Evolutionary conservation across 2,113 vertebrate species (phyloP).

Genomic region (Callipepla squamata): DNA sequence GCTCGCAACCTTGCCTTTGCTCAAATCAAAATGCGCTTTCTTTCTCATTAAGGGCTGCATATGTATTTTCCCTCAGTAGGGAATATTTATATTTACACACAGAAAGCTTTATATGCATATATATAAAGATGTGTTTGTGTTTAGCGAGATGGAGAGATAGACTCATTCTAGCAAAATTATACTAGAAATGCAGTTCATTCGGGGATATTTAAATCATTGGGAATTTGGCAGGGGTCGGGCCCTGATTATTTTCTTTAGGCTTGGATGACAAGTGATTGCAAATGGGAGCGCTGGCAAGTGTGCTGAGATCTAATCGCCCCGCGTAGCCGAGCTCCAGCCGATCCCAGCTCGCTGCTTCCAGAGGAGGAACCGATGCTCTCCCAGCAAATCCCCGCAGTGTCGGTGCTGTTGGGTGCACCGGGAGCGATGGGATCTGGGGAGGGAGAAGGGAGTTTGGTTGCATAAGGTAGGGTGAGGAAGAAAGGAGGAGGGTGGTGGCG

Average conservation of each 20-base stretch:
- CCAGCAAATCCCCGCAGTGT: background rate
- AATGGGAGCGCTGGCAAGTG: constrained; percentile 58
- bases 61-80: constrained; percentile 5
- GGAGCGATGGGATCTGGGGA: background rate
- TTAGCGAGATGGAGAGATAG: constrained; percentile 52
- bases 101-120: background rate
- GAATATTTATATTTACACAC: constrained; percentile 57
- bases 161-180: constrained; percentile 40
- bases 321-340: background rate
- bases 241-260: constrained; percentile 44
- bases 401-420: too few species aligned
- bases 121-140: constrained; percentile 43
- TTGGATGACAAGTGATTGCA: constrained; percentile 64
- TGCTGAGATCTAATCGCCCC: constrained; percentile 25
- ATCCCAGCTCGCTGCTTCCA: background rate
- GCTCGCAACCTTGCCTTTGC: background rate
- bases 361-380: constrained; percentile 26
- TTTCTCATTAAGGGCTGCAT: background rate
- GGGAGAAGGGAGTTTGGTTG: background rate
- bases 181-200: constrained; percentile 32
- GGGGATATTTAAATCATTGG: constrained; percentile 52
- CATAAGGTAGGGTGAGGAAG: background rate
- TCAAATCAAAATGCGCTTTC: constrained; percentile 32
- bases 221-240: constrained; percentile 64
- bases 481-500: background rate